Base-by-base conservation (phyloP, 53 echinoderm and acorn worm species). In the Luidia sarsii region DNA sequence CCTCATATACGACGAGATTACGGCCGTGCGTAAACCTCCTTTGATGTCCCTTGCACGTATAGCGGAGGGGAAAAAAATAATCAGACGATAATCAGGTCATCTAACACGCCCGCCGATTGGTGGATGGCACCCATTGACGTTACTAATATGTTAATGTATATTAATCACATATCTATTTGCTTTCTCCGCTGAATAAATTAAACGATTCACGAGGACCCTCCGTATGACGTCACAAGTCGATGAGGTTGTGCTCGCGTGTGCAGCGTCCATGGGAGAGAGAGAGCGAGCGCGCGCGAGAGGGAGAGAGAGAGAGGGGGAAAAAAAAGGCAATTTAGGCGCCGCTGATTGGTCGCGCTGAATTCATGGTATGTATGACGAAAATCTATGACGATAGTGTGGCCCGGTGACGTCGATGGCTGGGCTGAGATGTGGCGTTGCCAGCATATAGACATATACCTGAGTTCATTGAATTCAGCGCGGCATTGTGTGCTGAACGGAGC, bases 211-310 rank as follows among this genome's bases (percentile, higher is more conserved):
- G 64, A 16, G 50, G 39, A 84, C 63, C 72, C 41, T 64, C 64
- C 36, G 84, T 84, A 84, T 86, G 87, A 86, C 87, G 87, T 86
- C 87, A 86, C 70, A 69, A 25, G 51, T 74, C 85, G 85, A 86
- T 66, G 66, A 79, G 86, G 55, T 79, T 77, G 67, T 48, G 30
- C 49, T 80, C 62, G 70, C 68, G 56, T 80, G 87, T 57, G 60
- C 70, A 80, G 80, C 75, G 65, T 65, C 62, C 79, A 75, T 86
- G 86, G 68, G 75, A 53, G n/a, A n/a, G n/a, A n/a, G n/a, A n/a
- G n/a, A n/a, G n/a, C n/a, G n/a, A n/a, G n/a, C n/a, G n/a, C n/a
- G n/a, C n/a, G n/a, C n/a, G n/a, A n/a, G n/a, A n/a, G n/a, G n/a
- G n/a, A n/a, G n/a, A n/a, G n/a, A n/a, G n/a, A n/a, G n/a, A n/a